These are phyloP conservation scores for Encarsia formosa DNA, from an alignment of 2,888 invertebrate species.

Conservation along the genomic window DNA sequence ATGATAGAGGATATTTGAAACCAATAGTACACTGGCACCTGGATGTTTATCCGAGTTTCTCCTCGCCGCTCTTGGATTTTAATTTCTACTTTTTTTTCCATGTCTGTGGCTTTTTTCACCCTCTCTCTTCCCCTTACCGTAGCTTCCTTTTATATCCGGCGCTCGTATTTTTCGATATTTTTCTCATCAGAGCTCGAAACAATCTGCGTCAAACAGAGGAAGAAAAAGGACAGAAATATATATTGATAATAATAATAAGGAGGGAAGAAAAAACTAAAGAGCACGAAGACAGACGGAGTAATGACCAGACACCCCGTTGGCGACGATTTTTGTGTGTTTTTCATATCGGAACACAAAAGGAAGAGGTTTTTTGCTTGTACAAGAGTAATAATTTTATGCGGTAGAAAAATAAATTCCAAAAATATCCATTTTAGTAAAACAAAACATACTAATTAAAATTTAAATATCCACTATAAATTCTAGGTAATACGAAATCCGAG, in stretches of 20 bases:
- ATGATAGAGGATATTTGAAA: conserved; percentile 13
- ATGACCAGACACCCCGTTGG: conserved; percentile 7
- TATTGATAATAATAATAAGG: conserved; percentile 16
- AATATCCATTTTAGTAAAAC: too few relatives aligned
- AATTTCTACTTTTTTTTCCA: conserved; percentile 19
- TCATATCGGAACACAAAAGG: too few relatives aligned
- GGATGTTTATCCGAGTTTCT: neutral
- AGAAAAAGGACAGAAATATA: conserved; percentile 11
- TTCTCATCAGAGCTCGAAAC: conserved; percentile 22
- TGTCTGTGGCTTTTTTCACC: conserved; percentile 1
- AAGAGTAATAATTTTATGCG: too few relatives aligned
- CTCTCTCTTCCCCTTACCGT: neutral
- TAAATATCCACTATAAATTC: too few relatives aligned
- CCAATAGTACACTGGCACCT: conserved; percentile 5
- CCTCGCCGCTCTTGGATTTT: conserved; percentile 11
- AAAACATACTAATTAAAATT: too few relatives aligned
- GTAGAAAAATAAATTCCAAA: too few relatives aligned
- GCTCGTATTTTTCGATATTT: conserved; percentile 13
- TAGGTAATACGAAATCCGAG: too few relatives aligned
- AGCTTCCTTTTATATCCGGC: conserved; percentile 7
- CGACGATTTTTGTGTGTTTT: too few relatives aligned
- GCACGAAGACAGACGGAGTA: conserved; percentile 3
- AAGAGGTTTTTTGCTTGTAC: too few relatives aligned
- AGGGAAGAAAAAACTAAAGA: neutral
- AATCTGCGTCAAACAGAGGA: conserved; percentile 16